phyloP scores from a whole-genome alignment of 2,888 invertebrate species.

The Stenodema calcarata region DNA sequence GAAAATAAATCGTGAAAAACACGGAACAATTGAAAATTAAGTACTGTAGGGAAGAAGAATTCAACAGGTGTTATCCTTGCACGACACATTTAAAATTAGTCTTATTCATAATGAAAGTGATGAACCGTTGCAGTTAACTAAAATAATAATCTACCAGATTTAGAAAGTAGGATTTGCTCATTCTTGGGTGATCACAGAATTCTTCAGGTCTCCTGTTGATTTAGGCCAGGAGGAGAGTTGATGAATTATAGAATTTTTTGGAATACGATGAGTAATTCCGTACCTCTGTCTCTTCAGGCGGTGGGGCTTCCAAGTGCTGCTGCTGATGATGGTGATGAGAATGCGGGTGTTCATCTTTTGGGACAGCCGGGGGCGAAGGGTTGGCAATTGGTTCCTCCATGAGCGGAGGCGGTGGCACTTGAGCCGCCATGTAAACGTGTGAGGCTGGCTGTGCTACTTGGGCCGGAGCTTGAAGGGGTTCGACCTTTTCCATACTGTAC shows the following conservation, averaged over 20 bases:
- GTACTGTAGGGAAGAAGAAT: too few relatives aligned
- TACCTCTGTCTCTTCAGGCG: not conserved
- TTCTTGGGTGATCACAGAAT: not conserved
- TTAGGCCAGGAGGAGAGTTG: not conserved
- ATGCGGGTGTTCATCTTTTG: not conserved
- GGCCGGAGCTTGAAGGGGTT: not conserved
- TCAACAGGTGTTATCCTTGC: too few relatives aligned
- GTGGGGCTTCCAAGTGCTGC: not conserved
- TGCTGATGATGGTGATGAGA: not conserved
- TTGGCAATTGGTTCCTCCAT: not conserved
- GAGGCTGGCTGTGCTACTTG: not conserved
- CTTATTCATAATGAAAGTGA: too few relatives aligned
- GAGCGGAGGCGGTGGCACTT: not conserved
- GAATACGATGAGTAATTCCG: not conserved
- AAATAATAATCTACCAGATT: not conserved
- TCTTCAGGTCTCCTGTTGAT: not conserved
- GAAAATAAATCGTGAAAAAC: too few relatives aligned
- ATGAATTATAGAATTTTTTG: not conserved
- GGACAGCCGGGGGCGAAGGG: not conserved
- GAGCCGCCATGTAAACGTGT: not conserved
- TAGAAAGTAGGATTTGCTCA: not conserved
- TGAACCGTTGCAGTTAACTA: not conserved
- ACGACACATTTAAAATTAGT: too few relatives aligned
- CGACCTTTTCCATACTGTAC: constrained; percentile 20
- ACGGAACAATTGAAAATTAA: too few relatives aligned